These are phyloP conservation scores for Apamea sordens DNA, from an alignment of 2,888 invertebrate species.

Conservation along the genomic window DNA sequence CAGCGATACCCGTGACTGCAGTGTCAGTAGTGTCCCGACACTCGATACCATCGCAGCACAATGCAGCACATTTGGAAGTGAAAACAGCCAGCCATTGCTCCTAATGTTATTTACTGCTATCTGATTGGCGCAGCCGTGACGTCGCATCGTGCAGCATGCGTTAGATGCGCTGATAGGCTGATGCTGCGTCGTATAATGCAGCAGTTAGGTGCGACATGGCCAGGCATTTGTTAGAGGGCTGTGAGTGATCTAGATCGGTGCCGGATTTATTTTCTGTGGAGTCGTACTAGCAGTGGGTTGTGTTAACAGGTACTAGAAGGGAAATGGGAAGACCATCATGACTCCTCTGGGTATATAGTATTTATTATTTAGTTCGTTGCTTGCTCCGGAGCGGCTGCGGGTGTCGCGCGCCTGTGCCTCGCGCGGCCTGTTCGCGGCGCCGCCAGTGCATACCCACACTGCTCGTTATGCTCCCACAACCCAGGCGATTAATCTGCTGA, in stretches of 20 bases:
- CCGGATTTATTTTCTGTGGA: constrained; percentile 26
- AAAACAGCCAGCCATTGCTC: constrained; percentile 52
- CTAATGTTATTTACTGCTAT: constrained; percentile 64
- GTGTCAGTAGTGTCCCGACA: constrained; percentile 27
- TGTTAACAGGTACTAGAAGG: constrained; percentile 8
- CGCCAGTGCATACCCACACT: no score
- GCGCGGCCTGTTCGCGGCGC: no score
- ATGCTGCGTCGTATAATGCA: constrained; percentile 41
- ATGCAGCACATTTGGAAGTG: constrained; percentile 59
- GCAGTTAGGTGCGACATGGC: constrained; percentile 48
- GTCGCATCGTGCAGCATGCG: constrained; percentile 57
- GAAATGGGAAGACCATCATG: neutral
- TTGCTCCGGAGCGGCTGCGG: no score
- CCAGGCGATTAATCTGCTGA: no score
- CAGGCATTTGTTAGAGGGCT: constrained; percentile 44
- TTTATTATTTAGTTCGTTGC: no score
- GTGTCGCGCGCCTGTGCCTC: no score
- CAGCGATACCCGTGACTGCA: constrained; percentile 26
- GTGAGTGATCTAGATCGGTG: constrained; percentile 51
- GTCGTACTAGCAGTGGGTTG: neutral
- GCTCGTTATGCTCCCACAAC: no score
- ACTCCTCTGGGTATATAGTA: neutral
- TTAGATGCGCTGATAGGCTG: constrained; percentile 57
- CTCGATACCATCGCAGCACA: constrained; percentile 61
- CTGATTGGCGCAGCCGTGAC: constrained; percentile 58